A percentile compares a stretch with the other conserved stretches of the same genome.
phyloP scores from a whole-genome alignment of 2,888 invertebrate species.

The Scelioninae gen. 1 region DNA sequence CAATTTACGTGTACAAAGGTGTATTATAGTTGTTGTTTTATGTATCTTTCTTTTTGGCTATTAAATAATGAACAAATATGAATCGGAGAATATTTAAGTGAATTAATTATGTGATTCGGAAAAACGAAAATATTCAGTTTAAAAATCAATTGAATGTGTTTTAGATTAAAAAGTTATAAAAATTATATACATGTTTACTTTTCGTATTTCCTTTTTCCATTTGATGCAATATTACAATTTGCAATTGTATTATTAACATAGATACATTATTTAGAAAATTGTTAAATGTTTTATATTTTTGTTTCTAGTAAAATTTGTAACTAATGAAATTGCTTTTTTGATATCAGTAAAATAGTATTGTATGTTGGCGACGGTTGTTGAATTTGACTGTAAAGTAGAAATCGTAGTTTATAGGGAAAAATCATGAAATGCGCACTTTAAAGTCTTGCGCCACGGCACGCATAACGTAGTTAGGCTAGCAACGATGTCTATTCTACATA shows the following conservation, averaged over 20 bases:
- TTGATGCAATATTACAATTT: no score
- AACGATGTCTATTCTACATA: slow-evolving; percentile 81
- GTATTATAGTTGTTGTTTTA: slow-evolving; percentile 11
- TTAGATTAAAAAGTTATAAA: background rate
- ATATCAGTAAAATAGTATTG: slow-evolving; percentile 73
- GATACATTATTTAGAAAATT: background rate
- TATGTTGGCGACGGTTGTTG: slow-evolving; percentile 82
- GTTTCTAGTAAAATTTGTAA: background rate
- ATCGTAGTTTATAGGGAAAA: slow-evolving; percentile 78
- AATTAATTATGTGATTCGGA: slow-evolving; percentile 1
- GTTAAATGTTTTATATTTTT: background rate
- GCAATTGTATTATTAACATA: no score
- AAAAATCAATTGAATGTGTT: background rate
- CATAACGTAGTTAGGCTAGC: slow-evolving; percentile 82
- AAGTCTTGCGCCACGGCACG: slow-evolving; percentile 81
- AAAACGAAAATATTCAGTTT: background rate
- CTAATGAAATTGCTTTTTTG: slow-evolving; percentile 7
- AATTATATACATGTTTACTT: background rate
- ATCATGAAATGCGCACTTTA: slow-evolving; percentile 78
- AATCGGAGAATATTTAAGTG: background rate
- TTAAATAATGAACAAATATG: slow-evolving; percentile 3
- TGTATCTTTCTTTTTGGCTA: background rate
- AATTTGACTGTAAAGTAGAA: slow-evolving; percentile 83
- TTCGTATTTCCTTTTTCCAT: background rate
- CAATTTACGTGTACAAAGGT: slow-evolving; percentile 8